These are phyloP conservation scores for Ernsta delagoae DNA, from an alignment of 2,888 invertebrate genomes.

Conservation along the genomic window DNA sequence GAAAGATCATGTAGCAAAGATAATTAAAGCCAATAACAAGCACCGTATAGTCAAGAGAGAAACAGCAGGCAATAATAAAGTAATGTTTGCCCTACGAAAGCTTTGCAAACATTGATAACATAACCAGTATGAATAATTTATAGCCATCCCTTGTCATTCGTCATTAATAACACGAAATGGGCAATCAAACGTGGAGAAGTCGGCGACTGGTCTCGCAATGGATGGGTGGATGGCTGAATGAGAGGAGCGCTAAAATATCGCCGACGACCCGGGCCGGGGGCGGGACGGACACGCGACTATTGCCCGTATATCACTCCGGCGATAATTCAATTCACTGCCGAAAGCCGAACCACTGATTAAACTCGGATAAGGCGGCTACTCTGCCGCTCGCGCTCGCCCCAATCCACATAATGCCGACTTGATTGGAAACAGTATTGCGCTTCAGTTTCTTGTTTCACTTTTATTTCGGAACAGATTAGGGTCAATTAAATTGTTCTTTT, in stretches of 20 bases:
- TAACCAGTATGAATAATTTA: slow-evolving; percentile 20
- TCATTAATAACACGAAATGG: slow-evolving; percentile 22
- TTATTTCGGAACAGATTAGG: slow-evolving; percentile 32
- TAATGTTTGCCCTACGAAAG: background rate
- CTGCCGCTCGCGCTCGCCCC: slow-evolving; percentile 22
- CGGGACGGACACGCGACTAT: slow-evolving; percentile 30
- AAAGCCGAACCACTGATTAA: slow-evolving; percentile 36
- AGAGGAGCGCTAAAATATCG: slow-evolving; percentile 33
- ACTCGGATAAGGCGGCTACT: slow-evolving; percentile 35
- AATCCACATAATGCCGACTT: slow-evolving; percentile 36
- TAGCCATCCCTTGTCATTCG: slow-evolving; percentile 8
- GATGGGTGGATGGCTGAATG: slow-evolving; percentile 16
- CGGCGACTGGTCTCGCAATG: slow-evolving; percentile 9
- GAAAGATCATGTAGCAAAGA: background rate
- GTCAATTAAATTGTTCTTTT: slow-evolving; percentile 32
- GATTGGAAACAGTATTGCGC: slow-evolving; percentile 34
- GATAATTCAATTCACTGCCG: slow-evolving; percentile 37
- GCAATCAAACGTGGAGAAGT: slow-evolving; percentile 27
- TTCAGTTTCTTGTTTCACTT: slow-evolving; percentile 31
- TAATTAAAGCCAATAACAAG: background rate
- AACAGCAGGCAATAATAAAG: background rate
- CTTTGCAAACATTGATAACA: slow-evolving; percentile 4
- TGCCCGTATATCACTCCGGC: slow-evolving; percentile 34
- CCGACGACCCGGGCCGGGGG: slow-evolving; percentile 19
- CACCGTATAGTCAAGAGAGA: background rate